Evolutionary conservation across 1,140 invertebrate genomes (phyloP), one percentile per base, ranked within the genome.

Genomic region (Scaptomyza graminum): DNA sequence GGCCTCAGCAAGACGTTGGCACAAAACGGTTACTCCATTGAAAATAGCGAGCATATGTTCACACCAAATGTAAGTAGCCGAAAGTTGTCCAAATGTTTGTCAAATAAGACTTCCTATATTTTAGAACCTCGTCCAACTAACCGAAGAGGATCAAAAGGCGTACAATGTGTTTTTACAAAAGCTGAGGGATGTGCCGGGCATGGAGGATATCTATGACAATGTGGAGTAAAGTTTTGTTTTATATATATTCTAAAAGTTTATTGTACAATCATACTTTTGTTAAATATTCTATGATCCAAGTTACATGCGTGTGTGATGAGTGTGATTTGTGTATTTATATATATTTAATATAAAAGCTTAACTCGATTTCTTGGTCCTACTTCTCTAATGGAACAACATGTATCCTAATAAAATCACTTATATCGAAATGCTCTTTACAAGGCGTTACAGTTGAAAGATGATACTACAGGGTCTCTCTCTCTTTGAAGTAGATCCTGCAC

Each of bases 201-300:
- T 90, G 18, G 85, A 90, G 34, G 79, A 84, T 50, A 85, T 90
- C 25, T 90, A 82, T 54, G 78, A 85, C 44, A 90, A 90, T 65
- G 77, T 90, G 18, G 63, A 89, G 54, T 66, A 68, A 78, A 54
- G 1, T 18, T 8, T 12, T 9, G 15, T 15, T 7, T 44, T 37
- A 7, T 56, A 57, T 59, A 54, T n/a, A 28, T 50, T n/a, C n/a
- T n/a, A n/a, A 47, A 57, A 16, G 9, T 67, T 47, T 72, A 67
- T 67, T 65, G 31, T 59, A 67, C 47, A 39, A 57, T 49, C 63
- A 60, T 66, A 66, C 47, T 59, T 44, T 59, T 44, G 39, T 22
- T 44, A 56, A 56, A 56, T 46, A 57, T 12, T 57, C 47, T 66
- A 69, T 49, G 47, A 59, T 57, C 47, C 11, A 71, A 59, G 39